phyloP scores from a whole-genome alignment of 1,140 invertebrate species.

The Saccostrea echinata region DNA sequence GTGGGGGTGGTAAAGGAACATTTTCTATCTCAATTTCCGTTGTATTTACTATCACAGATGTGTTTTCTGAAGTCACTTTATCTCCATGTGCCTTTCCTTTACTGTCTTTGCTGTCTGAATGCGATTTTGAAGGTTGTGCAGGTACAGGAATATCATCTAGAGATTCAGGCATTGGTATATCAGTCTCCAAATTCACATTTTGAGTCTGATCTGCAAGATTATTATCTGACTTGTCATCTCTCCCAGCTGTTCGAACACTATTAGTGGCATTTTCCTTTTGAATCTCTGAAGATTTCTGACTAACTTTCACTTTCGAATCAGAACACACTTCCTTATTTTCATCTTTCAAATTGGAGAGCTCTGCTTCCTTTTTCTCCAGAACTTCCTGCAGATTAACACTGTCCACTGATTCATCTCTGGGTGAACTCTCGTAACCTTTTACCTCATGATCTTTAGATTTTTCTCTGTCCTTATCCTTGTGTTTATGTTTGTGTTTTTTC shows the following conservation, averaged over 20 bases:
- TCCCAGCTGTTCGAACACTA: not conserved
- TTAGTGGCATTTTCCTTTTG: not conserved
- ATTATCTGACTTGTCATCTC: not conserved
- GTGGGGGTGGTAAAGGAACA: not conserved
- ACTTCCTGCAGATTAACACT: not conserved
- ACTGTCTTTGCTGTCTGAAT: not conserved
- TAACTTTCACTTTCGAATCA: not conserved
- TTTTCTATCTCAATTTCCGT: constrained; percentile 13
- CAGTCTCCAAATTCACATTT: not conserved
- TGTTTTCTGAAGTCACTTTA: not conserved
- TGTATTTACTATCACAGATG: not conserved
- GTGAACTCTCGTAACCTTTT: not conserved
- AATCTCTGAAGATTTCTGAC: not conserved
- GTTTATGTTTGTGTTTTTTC: constrained; percentile 43
- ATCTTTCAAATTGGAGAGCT: not conserved
- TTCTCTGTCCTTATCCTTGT: constrained; percentile 20
- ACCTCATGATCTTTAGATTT: not conserved
- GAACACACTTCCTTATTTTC: not conserved
- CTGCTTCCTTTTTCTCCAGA: not conserved
- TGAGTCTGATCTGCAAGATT: not conserved
- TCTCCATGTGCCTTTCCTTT: not conserved
- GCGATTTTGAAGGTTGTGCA: not conserved
- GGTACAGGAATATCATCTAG: constrained; percentile 6
- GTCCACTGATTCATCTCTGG: not conserved
- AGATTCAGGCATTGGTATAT: constrained; percentile 17